These are phyloP conservation scores for Pheosia tremula DNA, from an alignment of 2,888 invertebrate species.

Conservation along the genomic window DNA sequence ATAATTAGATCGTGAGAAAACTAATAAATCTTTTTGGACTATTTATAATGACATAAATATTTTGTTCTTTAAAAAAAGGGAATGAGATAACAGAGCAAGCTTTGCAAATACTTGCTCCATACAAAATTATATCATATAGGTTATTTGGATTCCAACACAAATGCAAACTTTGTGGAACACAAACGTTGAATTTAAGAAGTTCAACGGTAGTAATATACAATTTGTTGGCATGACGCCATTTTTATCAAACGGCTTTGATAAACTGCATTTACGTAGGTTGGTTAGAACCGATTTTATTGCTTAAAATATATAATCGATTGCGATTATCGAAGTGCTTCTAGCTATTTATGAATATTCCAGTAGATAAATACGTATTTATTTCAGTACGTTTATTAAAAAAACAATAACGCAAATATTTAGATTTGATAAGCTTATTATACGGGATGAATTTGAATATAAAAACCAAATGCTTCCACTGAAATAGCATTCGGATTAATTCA, in stretches of 20 bases:
- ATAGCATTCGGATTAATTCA: too few relatives aligned
- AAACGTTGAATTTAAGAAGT: neutral
- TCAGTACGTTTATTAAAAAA: too few relatives aligned
- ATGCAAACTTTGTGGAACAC: neutral
- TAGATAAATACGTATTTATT: neutral
- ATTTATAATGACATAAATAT: too few relatives aligned
- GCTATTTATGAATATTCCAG: neutral
- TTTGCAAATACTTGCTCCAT: too few relatives aligned
- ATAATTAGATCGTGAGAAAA: too few relatives aligned
- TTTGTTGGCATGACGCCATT: constrained; percentile 1
- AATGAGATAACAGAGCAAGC: too few relatives aligned
- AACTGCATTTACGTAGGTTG: neutral
- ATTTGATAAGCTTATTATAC: too few relatives aligned
- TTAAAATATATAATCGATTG: neutral
- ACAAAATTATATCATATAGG: neutral
- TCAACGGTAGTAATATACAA: neutral
- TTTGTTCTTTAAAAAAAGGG: too few relatives aligned
- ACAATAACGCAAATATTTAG: too few relatives aligned
- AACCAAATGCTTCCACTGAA: too few relatives aligned
- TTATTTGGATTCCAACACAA: neutral
- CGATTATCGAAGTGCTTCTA: neutral
- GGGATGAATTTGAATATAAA: too few relatives aligned
- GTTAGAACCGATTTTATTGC: neutral
- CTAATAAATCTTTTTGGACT: too few relatives aligned
- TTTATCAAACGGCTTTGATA: constrained; percentile 5